phyloP scores from a whole-genome alignment of 2,797 vertebrate species.

The Darevskia mixta region DNA sequence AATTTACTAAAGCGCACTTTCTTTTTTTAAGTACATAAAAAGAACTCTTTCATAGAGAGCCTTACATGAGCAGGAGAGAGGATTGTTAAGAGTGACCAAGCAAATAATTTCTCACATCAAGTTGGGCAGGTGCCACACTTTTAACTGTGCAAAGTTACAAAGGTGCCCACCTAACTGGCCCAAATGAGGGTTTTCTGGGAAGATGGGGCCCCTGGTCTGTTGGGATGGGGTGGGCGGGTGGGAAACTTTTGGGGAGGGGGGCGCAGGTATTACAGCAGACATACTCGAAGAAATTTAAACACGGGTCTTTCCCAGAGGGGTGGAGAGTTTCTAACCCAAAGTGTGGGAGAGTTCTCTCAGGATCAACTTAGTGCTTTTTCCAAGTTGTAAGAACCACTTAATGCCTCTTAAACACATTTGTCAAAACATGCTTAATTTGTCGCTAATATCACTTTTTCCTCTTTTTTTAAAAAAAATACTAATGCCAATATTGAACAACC shows the following conservation, averaged over 20 bases:
- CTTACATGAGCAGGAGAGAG: conserved; percentile 4
- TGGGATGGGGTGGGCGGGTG: not conserved
- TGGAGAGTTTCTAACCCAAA: too few relatives aligned
- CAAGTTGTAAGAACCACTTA: not conserved
- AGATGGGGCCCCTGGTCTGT: not conserved
- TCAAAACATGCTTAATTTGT: not conserved
- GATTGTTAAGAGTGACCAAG: conserved; percentile 21
- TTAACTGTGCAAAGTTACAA: conserved; percentile 6
- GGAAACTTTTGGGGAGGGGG: not conserved
- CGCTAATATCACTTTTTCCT: not conserved
- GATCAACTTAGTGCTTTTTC: too few relatives aligned
- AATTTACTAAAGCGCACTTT: conserved; percentile 52
- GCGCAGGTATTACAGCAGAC: not conserved
- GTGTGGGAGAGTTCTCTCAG: not conserved
- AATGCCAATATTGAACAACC: not conserved
- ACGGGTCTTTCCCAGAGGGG: not conserved
- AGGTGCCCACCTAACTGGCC: too few relatives aligned
- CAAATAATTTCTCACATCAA: not conserved
- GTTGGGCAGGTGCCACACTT: not conserved
- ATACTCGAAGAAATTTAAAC: not conserved
- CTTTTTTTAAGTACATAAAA: conserved; percentile 56
- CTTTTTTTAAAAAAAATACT: not conserved
- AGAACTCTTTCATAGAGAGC: conserved; percentile 34
- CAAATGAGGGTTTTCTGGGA: not conserved
- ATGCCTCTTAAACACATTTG: not conserved